These are phyloP conservation scores for Limanda limanda DNA, from an alignment of 2,113 vertebrate genomes.

Conservation along the genomic window DNA sequence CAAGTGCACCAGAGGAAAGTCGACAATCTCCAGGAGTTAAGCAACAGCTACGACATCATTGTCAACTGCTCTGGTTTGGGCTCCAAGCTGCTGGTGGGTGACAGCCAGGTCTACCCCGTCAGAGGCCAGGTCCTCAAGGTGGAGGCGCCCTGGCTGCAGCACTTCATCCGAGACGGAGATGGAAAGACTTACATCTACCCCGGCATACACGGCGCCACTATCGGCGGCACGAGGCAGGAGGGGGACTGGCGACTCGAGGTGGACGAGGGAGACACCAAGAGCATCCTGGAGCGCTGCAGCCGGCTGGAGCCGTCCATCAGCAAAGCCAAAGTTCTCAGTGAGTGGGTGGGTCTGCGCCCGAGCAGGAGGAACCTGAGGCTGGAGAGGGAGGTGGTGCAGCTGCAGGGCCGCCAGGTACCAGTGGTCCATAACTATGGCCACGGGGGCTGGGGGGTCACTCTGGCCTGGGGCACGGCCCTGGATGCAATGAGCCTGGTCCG, in stretches of 20 bases:
- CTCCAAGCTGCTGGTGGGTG: constrained; percentile 82
- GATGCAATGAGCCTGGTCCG: constrained; percentile 84
- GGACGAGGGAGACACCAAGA: constrained; percentile 74
- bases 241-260: constrained; percentile 83
- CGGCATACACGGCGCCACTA: constrained; percentile 79
- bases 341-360: constrained; percentile 90
- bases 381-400: constrained; percentile 82
- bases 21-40: constrained; percentile 85
- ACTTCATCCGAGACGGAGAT: constrained; percentile 88
- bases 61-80: constrained; percentile 93
- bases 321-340: constrained; percentile 65
- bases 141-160: constrained; percentile 91
- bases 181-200: constrained; percentile 91
- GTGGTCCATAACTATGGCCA: constrained; percentile 96
- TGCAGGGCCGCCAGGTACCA: constrained; percentile 62
- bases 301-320: constrained; percentile 87
- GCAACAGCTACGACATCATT: constrained; percentile 81
- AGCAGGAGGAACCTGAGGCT: constrained; percentile 81
- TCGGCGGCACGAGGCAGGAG: constrained; percentile 89
- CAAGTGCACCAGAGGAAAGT: constrained; percentile 80
- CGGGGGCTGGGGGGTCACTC: constrained; percentile 84
- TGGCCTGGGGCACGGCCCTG: constrained; percentile 90
- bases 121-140: constrained; percentile 91
- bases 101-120: constrained; percentile 80
- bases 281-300: constrained; percentile 87